Evolutionary conservation across 2,888 invertebrate species (phyloP).

Genomic region (Euproctis similis): DNA sequence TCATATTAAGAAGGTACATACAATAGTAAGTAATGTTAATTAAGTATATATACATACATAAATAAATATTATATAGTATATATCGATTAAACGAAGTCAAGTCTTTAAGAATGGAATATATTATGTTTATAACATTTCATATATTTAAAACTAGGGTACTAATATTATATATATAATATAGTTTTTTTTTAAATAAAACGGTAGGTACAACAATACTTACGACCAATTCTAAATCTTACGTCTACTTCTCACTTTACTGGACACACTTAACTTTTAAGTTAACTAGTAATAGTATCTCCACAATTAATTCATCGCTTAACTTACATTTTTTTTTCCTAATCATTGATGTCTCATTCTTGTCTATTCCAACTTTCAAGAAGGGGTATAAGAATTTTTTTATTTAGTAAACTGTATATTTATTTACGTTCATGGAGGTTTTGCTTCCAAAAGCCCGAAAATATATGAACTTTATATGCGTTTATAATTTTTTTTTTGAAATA

Average conservation of each 20-base stretch:
- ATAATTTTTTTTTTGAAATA: too few relatives aligned
- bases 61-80: constrained; percentile 10
- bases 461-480: too few relatives aligned
- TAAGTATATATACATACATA: not conserved
- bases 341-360: too few relatives aligned
- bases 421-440: too few relatives aligned
- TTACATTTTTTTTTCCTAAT: too few relatives aligned
- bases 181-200: too few relatives aligned
- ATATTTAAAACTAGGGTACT: constrained; percentile 6
- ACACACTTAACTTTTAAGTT: constrained; percentile 32
- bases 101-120: constrained; percentile 35
- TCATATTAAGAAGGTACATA: too few relatives aligned
- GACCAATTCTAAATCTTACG: constrained; percentile 24
- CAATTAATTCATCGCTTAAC: not conserved
- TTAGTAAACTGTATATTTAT: too few relatives aligned
- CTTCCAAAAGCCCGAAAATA: too few relatives aligned
- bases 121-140: constrained; percentile 34
- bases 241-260: constrained; percentile 52
- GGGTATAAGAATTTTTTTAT: too few relatives aligned
- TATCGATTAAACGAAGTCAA: constrained; percentile 38
- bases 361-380: too few relatives aligned
- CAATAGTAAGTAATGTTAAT: not conserved
- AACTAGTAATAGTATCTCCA: not conserved
- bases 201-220: constrained; percentile 12
- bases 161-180: too few relatives aligned